Base-by-base conservation (phyloP, 2,888 invertebrate genomes). In the Gryllus longicercus region DNA sequence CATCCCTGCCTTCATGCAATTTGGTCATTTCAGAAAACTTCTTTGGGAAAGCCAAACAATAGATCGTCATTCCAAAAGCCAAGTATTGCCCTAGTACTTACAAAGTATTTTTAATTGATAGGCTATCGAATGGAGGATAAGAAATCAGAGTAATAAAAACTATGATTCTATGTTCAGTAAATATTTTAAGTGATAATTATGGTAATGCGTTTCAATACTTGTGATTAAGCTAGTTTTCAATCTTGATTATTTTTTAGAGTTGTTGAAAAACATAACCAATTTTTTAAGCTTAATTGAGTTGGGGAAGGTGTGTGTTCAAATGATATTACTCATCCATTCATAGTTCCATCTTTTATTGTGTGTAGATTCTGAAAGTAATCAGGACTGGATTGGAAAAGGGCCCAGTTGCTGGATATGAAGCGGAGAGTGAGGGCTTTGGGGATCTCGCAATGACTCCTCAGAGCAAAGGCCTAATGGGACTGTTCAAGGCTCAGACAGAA, bases 401-500 rank as follows among this genome's bases (percentile, higher is more conserved):
- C 0, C 84, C 88, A 16, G 87, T 85, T 74, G 94, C 91, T n/a
- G 99, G 98, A 8, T 96, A 92, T 85, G 93, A 93, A 86, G 95
- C 95, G 0, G 99, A 99, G 88, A 92, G 95, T 0, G 90, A 92
- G 85, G 96, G 91, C 4, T 99, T 99, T 86, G 98, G 95, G 14
- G 94, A 97, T 84, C 89, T 99, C 14, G 94, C 95, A 0, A 93
- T 95, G 91, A 98, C 99, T 0, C 92, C 94, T 0, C 94, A 99
- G 87, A 94, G 95, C 81, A 95, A 94, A 87, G 99, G 99, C 2
- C 91, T 99, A 14, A 95, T 98, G 84, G 95, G 95, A 79, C 90
- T 99, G 8, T 99, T 98, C 89, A 92, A 96, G 85, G 99, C 99
- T 50, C 98, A 98, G 87, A 99, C 98, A 0, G 95, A 97, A 84